Evolutionary conservation across 2,797 vertebrate species (phyloP), one percentile per base, ranked within the genome.

Genomic region (Trachurus trachurus): DNA sequence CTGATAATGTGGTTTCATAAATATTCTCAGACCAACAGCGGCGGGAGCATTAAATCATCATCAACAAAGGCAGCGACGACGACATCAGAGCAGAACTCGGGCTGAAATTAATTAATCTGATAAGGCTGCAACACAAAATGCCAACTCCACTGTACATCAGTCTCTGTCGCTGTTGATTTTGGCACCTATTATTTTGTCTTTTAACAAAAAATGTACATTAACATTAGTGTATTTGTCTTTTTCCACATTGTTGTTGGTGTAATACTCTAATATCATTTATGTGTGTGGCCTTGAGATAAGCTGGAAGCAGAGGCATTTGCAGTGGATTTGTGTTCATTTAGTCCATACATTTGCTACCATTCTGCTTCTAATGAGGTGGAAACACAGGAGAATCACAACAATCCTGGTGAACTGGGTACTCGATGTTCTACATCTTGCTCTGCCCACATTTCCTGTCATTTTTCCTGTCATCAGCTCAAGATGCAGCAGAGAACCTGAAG

Each of bases 1-100:
- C 39, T 19, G 68, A 76, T 53, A 53, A 42, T 71, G 47, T 15
- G 13, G 53, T 47, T 57, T 74, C 22, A 68, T 49, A 58, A 68
- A 81, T 79, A 67, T 83, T 65, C 10, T 6, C 66, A 19, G 2
- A 49, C 21, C 1, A 53, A 34, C 44, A 58, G 31, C 0, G 2
- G 9, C 39, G 42, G 58, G 26, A 47, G 39, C 63, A 40, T 71
- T 79, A 10, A 1, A 34, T 71, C 31, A 58, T 64, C 13, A 75
- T 64, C 31, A 53, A 26, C 50, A 78, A 49, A 57, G 64, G 29
- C 50, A 9, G 3, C 5, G 60, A 59, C 12, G 0, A 39, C 52
- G 4, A 10, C 13, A 42, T 64, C 45, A 76, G 3, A 58, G 64
- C 42, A 61, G 26, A 57, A 0, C n/a, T 15, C 13, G 21, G n/a